Conservation (phyloP, 2,888 invertebrate genomes). For the Melitaea athalia region DNA sequence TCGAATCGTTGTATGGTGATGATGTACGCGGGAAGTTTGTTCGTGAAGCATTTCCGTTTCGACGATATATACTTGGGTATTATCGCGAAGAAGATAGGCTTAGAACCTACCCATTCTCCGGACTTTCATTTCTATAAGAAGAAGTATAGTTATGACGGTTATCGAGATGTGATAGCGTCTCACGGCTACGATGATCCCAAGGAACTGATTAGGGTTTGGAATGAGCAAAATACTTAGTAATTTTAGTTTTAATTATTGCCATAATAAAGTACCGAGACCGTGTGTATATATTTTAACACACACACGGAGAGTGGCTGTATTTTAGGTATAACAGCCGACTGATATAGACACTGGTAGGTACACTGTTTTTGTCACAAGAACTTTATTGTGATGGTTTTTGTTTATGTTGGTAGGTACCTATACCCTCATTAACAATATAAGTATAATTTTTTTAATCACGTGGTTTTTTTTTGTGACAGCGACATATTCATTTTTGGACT, state of each 20-base stretch:
- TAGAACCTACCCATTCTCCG: conserved; percentile 88
- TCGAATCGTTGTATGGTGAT: conserved; percentile 83
- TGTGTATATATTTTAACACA: no score
- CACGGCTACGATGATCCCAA: conserved; percentile 90
- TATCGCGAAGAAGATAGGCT: conserved; percentile 90
- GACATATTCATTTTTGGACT: no score
- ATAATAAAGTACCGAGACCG: no score
- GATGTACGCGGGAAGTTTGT: conserved; percentile 90
- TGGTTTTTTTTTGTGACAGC: no score
- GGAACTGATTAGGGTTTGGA: conserved; percentile 88
- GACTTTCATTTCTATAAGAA: conserved; percentile 91
- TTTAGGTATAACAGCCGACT: no score
- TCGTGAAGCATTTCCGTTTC: conserved; percentile 92
- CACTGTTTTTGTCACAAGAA: no score
- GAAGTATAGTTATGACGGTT: conserved; percentile 83
- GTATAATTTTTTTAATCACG: no score
- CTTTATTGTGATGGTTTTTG: no score
- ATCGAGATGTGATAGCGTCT: conserved; percentile 89
- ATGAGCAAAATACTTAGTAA: conserved; percentile 69
- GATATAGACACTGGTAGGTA: no score
- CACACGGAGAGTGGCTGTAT: no score
- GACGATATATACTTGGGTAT: conserved; percentile 95
- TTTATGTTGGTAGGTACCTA: no score
- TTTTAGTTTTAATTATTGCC: neutral
- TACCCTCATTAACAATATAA: no score